These are phyloP conservation scores for Chironex yamaguchii DNA, from an alignment of 30 jellyfish, hydroid and myxozoan genomes.

Conservation along the genomic window DNA sequence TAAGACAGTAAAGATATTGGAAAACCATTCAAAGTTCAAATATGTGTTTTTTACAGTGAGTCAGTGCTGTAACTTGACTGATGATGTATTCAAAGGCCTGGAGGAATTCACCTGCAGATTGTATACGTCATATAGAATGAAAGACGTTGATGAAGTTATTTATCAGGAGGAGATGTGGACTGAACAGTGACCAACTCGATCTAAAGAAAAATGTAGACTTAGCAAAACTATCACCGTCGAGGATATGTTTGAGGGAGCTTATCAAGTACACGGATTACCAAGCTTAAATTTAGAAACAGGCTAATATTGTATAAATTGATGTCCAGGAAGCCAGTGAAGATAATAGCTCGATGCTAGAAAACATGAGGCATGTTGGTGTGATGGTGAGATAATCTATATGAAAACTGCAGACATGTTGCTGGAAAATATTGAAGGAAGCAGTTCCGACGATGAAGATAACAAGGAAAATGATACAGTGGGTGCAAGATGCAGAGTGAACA, in stretches of 20 bases:
- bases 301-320: background rate
- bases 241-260: conserved; percentile 17
- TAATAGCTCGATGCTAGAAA: conserved; percentile 19
- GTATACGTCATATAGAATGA: conserved; percentile 4
- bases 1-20: conserved; percentile 1
- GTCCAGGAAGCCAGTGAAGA: conserved; percentile 18
- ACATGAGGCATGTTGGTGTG: conserved; percentile 27
- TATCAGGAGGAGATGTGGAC: conserved; percentile 7
- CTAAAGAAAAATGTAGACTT: conserved; percentile 5
- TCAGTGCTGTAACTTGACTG: conserved; percentile 18
- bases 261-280: background rate
- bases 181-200: conserved; percentile 13
- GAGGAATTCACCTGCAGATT: conserved; percentile 20
- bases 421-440: conserved; percentile 9
- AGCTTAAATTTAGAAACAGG: conserved; percentile 5
- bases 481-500: too few species aligned
- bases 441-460: conserved; percentile 9
- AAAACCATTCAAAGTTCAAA: conserved; percentile 6
- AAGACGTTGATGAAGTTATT: conserved; percentile 12
- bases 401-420: background rate
- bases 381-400: conserved; percentile 1
- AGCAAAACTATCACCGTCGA: conserved; percentile 12
- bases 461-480: background rate
- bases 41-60: conserved; percentile 10
- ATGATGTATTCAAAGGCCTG: conserved; percentile 25